Evolutionary conservation across 2,797 vertebrate genomes (phyloP), one percentile per base, ranked within the genome.

Genomic region (Neosalanx taihuensis): DNA sequence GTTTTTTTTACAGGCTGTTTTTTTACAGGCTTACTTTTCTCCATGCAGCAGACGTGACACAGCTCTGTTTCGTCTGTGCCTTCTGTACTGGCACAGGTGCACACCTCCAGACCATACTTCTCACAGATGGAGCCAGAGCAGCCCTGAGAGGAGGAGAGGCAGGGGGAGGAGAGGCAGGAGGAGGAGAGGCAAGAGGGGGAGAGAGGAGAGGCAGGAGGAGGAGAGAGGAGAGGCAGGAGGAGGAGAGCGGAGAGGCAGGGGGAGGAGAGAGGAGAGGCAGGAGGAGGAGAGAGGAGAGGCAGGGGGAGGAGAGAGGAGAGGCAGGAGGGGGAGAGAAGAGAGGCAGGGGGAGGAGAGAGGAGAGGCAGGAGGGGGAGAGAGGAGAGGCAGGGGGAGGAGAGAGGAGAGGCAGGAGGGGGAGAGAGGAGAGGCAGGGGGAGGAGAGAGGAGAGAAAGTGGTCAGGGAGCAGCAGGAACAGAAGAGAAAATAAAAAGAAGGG

Each of bases 41-140:
- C 89, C 97, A 96, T 96, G 88, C 97, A 99, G 90, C 97, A 99
- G 76, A 99, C 95, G 12, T 99, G 97, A 79, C 97, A 99, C 69
- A 98, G 81, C 67, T 99, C 96, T 6, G 80, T 93, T 0, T 98
- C 96, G 0, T 97, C 94, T 81, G 93, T 91, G 68, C 90, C 91
- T 0, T 96, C 93, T 41, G 91, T 69, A 64, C 89, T 94, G 72
- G 91, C 92, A 82, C 97, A 98, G 0, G 96, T 98, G 31, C 97
- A 99, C 5, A 96, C 93, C 56, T 96, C 95, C 78, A 99, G 86
- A 5, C 18, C 20, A 0, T 93, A 85, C 72, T 94, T 97, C 82
- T 94, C 91, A 91, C 97, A 99, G 84, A 99, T 98, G 37, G 97
- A 99, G 56, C 97, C 97, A 56, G 95, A 92, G 78, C 97, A 99